These are phyloP conservation scores for Clytia hemisphaerica DNA, from an alignment of 30 jellyfish, hydroid and myxozoan species.

Conservation along the genomic window DNA sequence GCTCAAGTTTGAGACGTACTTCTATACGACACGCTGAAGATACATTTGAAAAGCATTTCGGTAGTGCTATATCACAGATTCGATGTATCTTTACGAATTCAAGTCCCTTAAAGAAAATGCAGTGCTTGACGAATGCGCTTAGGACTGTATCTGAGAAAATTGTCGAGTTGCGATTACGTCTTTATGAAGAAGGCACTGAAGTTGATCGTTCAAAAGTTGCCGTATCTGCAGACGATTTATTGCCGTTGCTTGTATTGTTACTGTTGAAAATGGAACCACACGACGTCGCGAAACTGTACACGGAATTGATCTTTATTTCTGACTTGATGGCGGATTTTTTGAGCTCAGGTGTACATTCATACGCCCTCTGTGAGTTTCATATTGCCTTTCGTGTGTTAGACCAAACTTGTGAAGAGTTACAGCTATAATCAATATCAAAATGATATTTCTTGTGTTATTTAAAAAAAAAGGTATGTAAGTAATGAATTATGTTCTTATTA, in stretches of 20 bases:
- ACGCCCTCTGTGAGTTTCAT: slow-evolving; percentile 82
- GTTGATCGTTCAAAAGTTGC: slow-evolving; percentile 33
- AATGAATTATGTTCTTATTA: too few species aligned
- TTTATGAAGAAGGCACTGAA: background rate
- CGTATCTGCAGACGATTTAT: slow-evolving; percentile 81
- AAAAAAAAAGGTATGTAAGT: too few species aligned
- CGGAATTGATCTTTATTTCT: slow-evolving; percentile 53
- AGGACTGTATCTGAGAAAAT: slow-evolving; percentile 46
- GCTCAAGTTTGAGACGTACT: too few species aligned
- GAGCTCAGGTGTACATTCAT: slow-evolving; percentile 90
- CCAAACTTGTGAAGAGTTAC: slow-evolving; percentile 78
- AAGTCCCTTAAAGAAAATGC: slow-evolving; percentile 80
- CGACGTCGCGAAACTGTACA: slow-evolving; percentile 64
- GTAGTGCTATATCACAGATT: slow-evolving; percentile 32
- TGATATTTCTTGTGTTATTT: too few species aligned
- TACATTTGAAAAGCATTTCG: slow-evolving; percentile 68
- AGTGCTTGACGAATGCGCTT: slow-evolving; percentile 65
- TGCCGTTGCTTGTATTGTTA: slow-evolving; percentile 76
- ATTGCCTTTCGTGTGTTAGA: slow-evolving; percentile 80
- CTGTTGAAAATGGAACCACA: slow-evolving; percentile 57
- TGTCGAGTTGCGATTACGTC: slow-evolving; percentile 61
- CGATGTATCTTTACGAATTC: slow-evolving; percentile 28
- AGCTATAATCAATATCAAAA: background rate
- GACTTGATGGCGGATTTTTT: slow-evolving; percentile 83
- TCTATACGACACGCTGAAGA: slow-evolving; percentile 33